phyloP scores from a whole-genome alignment of 92 coral and sea anemone genomes.

The Zoanthus gigantus region DNA sequence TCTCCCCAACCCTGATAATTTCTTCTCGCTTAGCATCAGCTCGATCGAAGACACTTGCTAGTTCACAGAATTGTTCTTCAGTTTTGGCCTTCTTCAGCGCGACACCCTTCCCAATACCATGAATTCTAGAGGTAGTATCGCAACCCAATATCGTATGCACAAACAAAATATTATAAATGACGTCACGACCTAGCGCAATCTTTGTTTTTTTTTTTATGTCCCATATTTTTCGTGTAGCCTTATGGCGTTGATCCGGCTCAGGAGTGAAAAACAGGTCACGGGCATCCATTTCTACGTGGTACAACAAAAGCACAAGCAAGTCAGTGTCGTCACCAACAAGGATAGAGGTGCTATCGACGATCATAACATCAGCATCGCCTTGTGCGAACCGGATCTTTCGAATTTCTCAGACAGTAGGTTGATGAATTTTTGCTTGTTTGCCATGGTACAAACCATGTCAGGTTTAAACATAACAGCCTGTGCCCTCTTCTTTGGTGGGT shows the following conservation, averaged over 20 bases:
- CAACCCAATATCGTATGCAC: constrained; percentile 72
- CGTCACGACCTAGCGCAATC: constrained; percentile 45
- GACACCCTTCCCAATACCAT: constrained; percentile 65
- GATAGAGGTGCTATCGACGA: constrained; percentile 44
- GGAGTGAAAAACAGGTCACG: constrained; percentile 60
- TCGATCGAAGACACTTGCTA: background rate
- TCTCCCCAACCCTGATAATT: too few species aligned
- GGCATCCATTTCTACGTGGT: constrained; percentile 44
- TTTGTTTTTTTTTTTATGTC: constrained; percentile 47
- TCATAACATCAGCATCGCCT: constrained; percentile 55
- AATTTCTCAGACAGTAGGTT: constrained; percentile 12
- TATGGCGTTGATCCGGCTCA: background rate
- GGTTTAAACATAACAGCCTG: constrained; percentile 46
- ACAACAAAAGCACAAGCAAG: constrained; percentile 39
- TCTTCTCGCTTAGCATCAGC: too few species aligned
- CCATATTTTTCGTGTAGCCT: constrained; percentile 27
- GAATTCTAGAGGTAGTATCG: constrained; percentile 68
- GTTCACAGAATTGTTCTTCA: too few species aligned
- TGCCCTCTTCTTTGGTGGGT: constrained; percentile 31
- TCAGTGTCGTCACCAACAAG: constrained; percentile 60
- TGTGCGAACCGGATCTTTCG: constrained; percentile 26
- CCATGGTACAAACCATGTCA: constrained; percentile 17
- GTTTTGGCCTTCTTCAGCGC: constrained; percentile 9
- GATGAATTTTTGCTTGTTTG: constrained; percentile 15
- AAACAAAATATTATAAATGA: constrained; percentile 51